Evolutionary conservation across 2,888 invertebrate genomes (phyloP).

Genomic region (Tinea trinotella): DNA sequence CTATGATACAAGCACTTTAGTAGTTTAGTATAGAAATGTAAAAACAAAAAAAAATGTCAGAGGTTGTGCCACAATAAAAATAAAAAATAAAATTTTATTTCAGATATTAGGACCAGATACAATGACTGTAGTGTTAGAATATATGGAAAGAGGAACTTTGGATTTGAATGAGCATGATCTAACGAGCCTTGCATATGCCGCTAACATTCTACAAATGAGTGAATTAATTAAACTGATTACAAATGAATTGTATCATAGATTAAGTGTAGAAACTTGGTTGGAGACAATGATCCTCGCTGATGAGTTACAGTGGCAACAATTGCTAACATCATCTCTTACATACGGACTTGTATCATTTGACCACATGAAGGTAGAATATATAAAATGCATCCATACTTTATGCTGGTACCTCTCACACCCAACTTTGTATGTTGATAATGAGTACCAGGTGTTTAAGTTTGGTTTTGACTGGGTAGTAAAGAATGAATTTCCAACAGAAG

Average conservation of each 20-base stretch:
- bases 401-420: slow-evolving; percentile 60
- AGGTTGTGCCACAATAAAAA: no score
- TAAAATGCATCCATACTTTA: slow-evolving; percentile 41
- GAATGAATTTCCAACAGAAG: slow-evolving; percentile 39
- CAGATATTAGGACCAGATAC: slow-evolving; percentile 52
- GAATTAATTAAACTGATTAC: slow-evolving; percentile 54
- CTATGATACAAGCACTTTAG: no score
- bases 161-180: slow-evolving; percentile 45
- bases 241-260: slow-evolving; percentile 39
- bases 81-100: slow-evolving; percentile 19
- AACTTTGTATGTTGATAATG: slow-evolving; percentile 39
- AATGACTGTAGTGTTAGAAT: slow-evolving; percentile 46
- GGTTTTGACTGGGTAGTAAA: slow-evolving; percentile 46
- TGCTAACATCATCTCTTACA: slow-evolving; percentile 39
- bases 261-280: slow-evolving; percentile 43
- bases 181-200: slow-evolving; percentile 43
- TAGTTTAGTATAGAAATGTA: no score
- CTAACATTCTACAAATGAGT: slow-evolving; percentile 53
- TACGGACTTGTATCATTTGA: slow-evolving; percentile 48
- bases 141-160: slow-evolving; percentile 48
- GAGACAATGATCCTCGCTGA: slow-evolving; percentile 49
- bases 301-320: slow-evolving; percentile 34
- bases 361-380: slow-evolving; percentile 39
- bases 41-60: no score
- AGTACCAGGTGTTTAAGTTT: slow-evolving; percentile 51